Percentiles rank a stretch among this genome's conserved stretches.
phyloP scores from a whole-genome alignment of 92 coral and sea anemone genomes.

The Palythoa heliodiscus region DNA sequence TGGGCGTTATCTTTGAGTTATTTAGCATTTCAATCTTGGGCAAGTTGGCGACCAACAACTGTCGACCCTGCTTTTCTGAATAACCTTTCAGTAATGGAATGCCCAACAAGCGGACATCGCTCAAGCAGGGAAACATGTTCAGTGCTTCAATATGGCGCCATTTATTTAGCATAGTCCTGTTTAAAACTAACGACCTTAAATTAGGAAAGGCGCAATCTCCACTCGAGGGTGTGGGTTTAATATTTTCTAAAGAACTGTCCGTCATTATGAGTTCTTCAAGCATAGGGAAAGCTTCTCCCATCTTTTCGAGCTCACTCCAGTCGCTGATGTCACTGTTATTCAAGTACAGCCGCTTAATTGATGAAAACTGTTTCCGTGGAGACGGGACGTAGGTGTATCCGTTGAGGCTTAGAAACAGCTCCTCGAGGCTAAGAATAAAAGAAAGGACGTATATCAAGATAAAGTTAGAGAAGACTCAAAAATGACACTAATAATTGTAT shows the following conservation, averaged over 20 bases:
- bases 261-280: conserved; percentile 78
- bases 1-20: conserved; percentile 64
- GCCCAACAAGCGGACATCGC: conserved; percentile 81
- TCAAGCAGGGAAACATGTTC: conserved; percentile 65
- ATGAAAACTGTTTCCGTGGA: conserved; percentile 57
- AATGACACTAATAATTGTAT: background rate
- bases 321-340: conserved; percentile 70
- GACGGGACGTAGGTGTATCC: conserved; percentile 72
- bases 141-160: conserved; percentile 92
- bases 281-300: conserved; percentile 83
- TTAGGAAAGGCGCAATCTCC: conserved; percentile 59
- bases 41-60: conserved; percentile 83
- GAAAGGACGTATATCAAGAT: background rate
- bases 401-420: conserved; percentile 82
- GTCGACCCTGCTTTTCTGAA: conserved; percentile 69
- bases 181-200: conserved; percentile 66
- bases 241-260: conserved; percentile 73
- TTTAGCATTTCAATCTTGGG: conserved; percentile 81
- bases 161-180: conserved; percentile 63
- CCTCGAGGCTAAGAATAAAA: conserved; percentile 63
- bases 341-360: conserved; percentile 72
- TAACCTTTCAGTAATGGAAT: conserved; percentile 68
- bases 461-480: background rate
- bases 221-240: conserved; percentile 47
- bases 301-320: conserved; percentile 77